phyloP scores from a whole-genome alignment of 2,888 invertebrate genomes.

The Epirrhoe alternata region DNA sequence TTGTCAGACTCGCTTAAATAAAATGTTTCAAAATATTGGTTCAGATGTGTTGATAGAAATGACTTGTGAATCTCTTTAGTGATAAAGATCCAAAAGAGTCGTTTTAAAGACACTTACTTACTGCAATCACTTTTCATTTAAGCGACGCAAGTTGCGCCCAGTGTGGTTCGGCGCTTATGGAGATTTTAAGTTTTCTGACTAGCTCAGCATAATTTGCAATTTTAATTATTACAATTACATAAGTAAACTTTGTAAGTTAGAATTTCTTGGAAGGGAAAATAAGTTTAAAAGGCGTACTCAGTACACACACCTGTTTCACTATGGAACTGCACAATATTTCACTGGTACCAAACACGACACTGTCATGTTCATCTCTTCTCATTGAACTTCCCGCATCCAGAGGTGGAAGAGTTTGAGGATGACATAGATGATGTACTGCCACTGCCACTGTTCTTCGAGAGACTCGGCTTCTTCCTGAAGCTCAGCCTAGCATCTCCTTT shows the following conservation, averaged over 20 bases:
- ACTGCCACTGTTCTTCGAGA: slow-evolving; percentile 61
- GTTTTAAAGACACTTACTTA: too few relatives aligned
- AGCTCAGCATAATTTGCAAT: background rate
- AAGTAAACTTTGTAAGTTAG: background rate
- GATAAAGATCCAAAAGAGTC: too few relatives aligned
- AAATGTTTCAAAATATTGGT: too few relatives aligned
- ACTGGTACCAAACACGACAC: slow-evolving; percentile 65
- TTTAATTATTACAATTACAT: background rate
- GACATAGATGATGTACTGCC: slow-evolving; percentile 66
- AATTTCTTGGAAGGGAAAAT: too few relatives aligned
- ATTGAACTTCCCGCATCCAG: slow-evolving; percentile 53
- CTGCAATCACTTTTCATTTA: too few relatives aligned
- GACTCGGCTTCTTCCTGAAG: slow-evolving; percentile 67
- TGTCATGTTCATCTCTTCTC: slow-evolving; percentile 67
- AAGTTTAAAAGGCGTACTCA: too few relatives aligned
- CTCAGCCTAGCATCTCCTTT: slow-evolving; percentile 74
- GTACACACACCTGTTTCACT: slow-evolving; percentile 68
- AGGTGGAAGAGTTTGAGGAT: slow-evolving; percentile 56
- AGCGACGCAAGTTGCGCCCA: too few relatives aligned
- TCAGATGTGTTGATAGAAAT: too few relatives aligned
- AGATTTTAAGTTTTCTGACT: background rate
- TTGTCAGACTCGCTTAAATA: too few relatives aligned
- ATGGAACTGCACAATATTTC: slow-evolving; percentile 57
- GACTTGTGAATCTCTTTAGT: too few relatives aligned
- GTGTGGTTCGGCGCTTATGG: too few relatives aligned